Base-by-base conservation (phyloP, 1,140 invertebrate species). In the Megalonaias nervosa region DNA sequence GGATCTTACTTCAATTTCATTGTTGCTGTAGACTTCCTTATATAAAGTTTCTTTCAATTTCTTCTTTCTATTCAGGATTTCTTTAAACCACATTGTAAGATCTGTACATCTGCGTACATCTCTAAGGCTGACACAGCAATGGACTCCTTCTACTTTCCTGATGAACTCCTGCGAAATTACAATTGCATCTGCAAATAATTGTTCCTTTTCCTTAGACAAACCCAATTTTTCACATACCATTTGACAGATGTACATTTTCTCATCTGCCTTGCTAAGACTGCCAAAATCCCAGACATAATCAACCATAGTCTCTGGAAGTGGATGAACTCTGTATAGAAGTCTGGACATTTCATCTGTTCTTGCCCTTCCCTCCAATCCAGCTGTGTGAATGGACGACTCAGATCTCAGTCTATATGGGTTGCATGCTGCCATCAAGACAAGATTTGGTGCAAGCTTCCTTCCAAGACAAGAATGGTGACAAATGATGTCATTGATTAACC, bases 261-360 rank as follows among this genome's bases (percentile, higher is more conserved):
- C 88, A 9, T 84, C 81, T 2, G 74, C 59, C 16, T 71, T 72
- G 71, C 74, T 79, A 1, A 89, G 80, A 48, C 84, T 82, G 57
- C 88, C 88, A 82, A 88, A 89, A 75, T 89, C 88, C 88, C 88
- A 89, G 38, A 89, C 87, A 31, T 87, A 76, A 12, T 84, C 81
- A 13, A 88, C 57, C 80, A 89, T 78, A 66, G 85, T 88, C 68
- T 83, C 79, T 70, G 88, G 87, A 56, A 89, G 67, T 15, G 87
- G 82, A 68, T 85, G 83, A 9, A 89, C 88, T 55, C 87, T 67
- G 77, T 89, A 61, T 62, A 88, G 87, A n/a, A 89, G 75, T 60
- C 84, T 83, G 59, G 86, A 75, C 85, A 89, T 84, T 31, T 86
- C 57, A 62, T 48, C 55, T 66, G 38, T 65, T 77, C 67, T 31